Percentiles rank a stretch among this genome's conserved stretches.
Evolutionary conservation across 1,140 invertebrate species (phyloP).

Genomic region (Trialeurodes vaporariorum): DNA sequence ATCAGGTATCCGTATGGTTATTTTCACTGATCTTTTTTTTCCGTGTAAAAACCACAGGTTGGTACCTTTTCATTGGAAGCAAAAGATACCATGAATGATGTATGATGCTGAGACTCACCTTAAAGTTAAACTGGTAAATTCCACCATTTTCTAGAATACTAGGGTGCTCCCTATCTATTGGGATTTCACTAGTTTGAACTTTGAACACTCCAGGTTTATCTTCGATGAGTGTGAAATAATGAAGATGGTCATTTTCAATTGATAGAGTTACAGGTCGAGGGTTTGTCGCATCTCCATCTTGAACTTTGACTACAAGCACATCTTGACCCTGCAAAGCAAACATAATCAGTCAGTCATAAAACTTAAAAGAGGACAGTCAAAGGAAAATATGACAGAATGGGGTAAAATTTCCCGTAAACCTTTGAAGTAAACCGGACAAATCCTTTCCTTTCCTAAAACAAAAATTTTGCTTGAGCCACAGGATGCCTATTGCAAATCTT

Average conservation of each 20-base stretch:
- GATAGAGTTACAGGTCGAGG: constrained; percentile 49
- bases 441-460: too few species aligned
- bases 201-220: constrained; percentile 24
- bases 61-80: too few species aligned
- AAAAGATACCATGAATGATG: constrained; percentile 13
- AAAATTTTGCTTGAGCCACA: too few species aligned
- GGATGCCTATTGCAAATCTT: too few species aligned
- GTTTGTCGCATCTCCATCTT: constrained; percentile 63
- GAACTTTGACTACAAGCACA: constrained; percentile 53
- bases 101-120: constrained; percentile 32
- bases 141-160: constrained; percentile 61
- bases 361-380: too few species aligned
- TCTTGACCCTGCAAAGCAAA: constrained; percentile 32
- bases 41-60: too few species aligned
- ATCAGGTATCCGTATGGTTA: too few species aligned
- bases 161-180: constrained; percentile 60
- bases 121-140: constrained; percentile 59
- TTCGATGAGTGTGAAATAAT: constrained; percentile 51
- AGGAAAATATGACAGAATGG: too few species aligned
- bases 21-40: too few species aligned
- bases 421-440: too few species aligned
- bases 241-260: constrained; percentile 51
- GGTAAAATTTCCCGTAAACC: too few species aligned
- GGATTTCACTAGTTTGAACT: constrained; percentile 47
- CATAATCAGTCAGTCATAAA: too few species aligned